Conservation (phyloP, 2,888 invertebrate genomes). For the Ditula angustiorana region DNA sequence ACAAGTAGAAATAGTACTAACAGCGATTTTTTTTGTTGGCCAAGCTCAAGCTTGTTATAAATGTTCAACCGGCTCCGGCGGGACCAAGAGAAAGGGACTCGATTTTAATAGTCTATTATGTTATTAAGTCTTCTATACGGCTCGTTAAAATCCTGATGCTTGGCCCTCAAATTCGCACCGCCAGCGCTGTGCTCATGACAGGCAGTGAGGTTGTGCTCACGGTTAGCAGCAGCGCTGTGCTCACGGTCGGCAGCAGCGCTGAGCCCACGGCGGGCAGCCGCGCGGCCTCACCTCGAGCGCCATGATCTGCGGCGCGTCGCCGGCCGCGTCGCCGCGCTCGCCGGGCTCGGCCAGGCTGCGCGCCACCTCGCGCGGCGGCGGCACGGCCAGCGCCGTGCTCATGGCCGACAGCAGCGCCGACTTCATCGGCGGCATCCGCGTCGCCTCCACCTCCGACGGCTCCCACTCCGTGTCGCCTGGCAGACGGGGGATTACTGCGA, state of each 20-base stretch:
- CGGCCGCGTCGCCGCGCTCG: conserved; percentile 73
- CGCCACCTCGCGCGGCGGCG: conserved; percentile 51
- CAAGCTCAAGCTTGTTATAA: too few species aligned
- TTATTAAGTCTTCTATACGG: too few species aligned
- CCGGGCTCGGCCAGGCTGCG: conserved; percentile 47
- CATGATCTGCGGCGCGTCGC: conserved; percentile 66
- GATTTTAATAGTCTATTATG: too few species aligned
- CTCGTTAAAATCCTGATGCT: neutral
- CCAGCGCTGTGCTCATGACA: neutral
- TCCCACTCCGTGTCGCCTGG: conserved; percentile 92
- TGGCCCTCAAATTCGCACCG: neutral
- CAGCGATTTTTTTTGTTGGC: too few species aligned
- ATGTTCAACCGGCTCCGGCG: too few species aligned
- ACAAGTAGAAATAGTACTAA: too few species aligned
- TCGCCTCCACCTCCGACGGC: conserved; percentile 86
- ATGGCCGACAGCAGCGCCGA: conserved; percentile 59
- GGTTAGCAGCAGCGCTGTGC: too few species aligned
- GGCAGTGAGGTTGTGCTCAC: neutral
- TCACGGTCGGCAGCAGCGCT: neutral
- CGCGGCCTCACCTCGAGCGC: conserved; percentile 62
- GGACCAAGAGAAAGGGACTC: too few species aligned
- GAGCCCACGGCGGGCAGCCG: too few species aligned
- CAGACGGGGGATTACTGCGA: neutral
- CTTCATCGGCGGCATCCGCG: conserved; percentile 58
- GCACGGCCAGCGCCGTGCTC: conserved; percentile 72